phyloP scores from a whole-genome alignment of 2,888 invertebrate species.

The Ernsta delagoae region DNA sequence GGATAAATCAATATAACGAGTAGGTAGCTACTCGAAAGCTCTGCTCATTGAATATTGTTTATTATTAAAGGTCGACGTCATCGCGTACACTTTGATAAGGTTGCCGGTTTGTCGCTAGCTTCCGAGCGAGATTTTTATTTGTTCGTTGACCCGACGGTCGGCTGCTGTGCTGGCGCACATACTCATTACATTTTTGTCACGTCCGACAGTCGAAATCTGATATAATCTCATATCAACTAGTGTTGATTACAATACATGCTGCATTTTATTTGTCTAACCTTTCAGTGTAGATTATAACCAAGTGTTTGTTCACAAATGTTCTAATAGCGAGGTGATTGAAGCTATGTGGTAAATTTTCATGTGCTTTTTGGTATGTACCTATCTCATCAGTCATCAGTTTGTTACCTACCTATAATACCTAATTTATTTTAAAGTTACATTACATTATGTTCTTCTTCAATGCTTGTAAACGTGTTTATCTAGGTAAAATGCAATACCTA shows the following conservation, averaged over 20 bases:
- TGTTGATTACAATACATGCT: constrained; percentile 10
- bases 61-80: constrained; percentile 45
- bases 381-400: no score
- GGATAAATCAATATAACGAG: constrained; percentile 26
- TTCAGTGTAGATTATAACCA: constrained; percentile 1
- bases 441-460: no score
- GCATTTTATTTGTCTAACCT: constrained; percentile 10
- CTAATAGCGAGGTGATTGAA: neutral
- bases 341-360: neutral
- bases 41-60: constrained; percentile 32
- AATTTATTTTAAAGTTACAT: no score
- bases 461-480: no score
- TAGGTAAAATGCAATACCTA: no score
- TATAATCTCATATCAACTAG: constrained; percentile 24
- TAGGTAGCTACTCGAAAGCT: constrained; percentile 24
- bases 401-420: no score
- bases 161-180: constrained; percentile 56
- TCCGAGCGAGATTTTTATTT: constrained; percentile 65
- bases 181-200: constrained; percentile 40
- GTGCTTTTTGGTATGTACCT: neutral
- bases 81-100: constrained; percentile 59
- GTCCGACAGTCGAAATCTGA: constrained; percentile 22
- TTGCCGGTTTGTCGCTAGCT: constrained; percentile 65
- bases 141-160: constrained; percentile 70
- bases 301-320: neutral